Evolutionary conservation across 2,113 vertebrate species (phyloP).

Genomic region (Nesogale talazaci): DNA sequence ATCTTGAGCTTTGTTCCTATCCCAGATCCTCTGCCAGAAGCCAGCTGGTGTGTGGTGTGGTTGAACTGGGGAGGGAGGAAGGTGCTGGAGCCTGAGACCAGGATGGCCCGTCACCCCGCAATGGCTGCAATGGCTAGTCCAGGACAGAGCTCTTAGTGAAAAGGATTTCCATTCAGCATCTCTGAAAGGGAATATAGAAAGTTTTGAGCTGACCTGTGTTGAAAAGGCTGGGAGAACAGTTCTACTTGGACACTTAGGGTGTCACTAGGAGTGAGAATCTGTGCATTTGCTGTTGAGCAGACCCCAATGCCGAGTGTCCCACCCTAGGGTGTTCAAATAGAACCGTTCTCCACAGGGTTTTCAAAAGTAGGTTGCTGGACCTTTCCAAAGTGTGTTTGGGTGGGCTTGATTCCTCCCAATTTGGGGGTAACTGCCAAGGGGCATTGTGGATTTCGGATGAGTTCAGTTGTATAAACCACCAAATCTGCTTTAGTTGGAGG

Average conservation of each 20-base stretch:
- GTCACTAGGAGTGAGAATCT: too few species aligned
- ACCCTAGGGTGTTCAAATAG: not conserved
- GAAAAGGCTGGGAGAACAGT: too few species aligned
- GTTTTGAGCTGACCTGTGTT: not conserved
- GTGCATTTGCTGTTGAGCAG: not conserved
- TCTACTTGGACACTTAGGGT: too few species aligned
- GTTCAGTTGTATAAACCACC: not conserved
- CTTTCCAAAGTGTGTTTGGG: not conserved
- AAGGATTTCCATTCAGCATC: conserved; percentile 56
- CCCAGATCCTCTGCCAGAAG: conserved; percentile 57
- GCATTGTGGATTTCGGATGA: not conserved
- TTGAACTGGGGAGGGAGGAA: conserved; percentile 22
- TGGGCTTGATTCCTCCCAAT: not conserved
- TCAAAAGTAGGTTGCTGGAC: not conserved
- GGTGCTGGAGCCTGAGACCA: conserved; percentile 56
- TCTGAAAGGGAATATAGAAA: conserved; percentile 65
- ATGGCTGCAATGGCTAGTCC: conserved; percentile 27
- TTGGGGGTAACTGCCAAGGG: not conserved
- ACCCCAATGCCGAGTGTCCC: not conserved
- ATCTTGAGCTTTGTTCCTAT: conserved; percentile 25
- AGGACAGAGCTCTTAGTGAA: conserved; percentile 38
- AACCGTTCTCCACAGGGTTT: not conserved
- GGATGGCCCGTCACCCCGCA: not conserved
- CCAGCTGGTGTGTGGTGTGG: conserved; percentile 55
- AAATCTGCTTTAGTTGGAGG: not conserved